Evolutionary conservation across 2,113 vertebrate genomes (phyloP).

Genomic region (Bufo gargarizans): DNA sequence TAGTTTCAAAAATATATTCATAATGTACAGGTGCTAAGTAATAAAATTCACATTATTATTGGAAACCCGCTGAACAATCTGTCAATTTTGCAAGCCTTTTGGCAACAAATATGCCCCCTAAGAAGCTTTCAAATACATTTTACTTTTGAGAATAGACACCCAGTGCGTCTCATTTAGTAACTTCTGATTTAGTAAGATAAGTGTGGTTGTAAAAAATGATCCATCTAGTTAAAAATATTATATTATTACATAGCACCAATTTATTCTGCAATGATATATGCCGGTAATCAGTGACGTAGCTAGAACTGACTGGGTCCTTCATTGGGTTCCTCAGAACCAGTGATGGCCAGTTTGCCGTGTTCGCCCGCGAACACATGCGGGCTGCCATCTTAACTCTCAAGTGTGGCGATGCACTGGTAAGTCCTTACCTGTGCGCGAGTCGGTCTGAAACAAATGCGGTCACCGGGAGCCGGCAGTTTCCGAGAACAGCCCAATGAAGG

Average conservation of each 20-base stretch:
- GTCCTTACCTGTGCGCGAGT: too few relatives aligned
- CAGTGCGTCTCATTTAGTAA: neutral
- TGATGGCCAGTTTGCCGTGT: too few relatives aligned
- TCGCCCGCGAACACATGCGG: too few relatives aligned
- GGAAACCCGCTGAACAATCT: slow-evolving; percentile 16
- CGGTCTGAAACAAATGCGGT: too few relatives aligned
- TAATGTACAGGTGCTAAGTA: neutral
- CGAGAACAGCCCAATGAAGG: too few relatives aligned
- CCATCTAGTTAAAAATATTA: neutral
- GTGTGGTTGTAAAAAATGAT: neutral
- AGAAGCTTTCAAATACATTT: neutral
- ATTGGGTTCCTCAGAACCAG: too few relatives aligned
- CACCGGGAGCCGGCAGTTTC: too few relatives aligned
- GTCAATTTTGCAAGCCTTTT: neutral
- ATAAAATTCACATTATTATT: neutral
- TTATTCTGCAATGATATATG: neutral
- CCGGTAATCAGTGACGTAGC: too few relatives aligned
- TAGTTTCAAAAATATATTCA: neutral
- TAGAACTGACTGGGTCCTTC: too few relatives aligned
- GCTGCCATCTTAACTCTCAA: too few relatives aligned
- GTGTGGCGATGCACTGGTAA: too few relatives aligned
- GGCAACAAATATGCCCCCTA: neutral
- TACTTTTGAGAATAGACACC: neutral
- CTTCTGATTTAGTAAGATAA: neutral
- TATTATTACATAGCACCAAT: neutral